Percentiles rank a stretch among this genome's conserved stretches.
Conservation (phyloP, 1,140 invertebrate species). For the Notospermus geniculatus region DNA sequence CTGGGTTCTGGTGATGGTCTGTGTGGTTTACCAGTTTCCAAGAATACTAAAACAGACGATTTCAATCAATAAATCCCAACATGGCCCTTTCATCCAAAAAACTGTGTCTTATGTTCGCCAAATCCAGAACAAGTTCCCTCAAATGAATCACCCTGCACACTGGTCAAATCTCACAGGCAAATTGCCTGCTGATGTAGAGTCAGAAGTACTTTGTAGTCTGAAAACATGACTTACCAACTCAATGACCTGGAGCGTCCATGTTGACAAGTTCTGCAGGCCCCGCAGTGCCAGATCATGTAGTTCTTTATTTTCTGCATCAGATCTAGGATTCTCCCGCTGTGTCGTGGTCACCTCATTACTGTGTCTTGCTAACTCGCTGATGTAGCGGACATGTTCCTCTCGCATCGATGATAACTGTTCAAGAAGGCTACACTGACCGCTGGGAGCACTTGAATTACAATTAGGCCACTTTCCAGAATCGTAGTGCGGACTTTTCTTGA, state of each 20-base stretch:
- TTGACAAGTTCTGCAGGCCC: slow-evolving; percentile 89
- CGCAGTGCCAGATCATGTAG: slow-evolving; percentile 86
- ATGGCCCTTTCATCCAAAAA: too few species aligned
- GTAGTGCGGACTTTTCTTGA: slow-evolving; percentile 92
- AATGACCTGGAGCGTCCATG: slow-evolving; percentile 96
- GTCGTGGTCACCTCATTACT: slow-evolving; percentile 73
- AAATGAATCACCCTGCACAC: too few species aligned
- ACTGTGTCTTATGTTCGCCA: too few species aligned
- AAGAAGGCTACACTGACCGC: slow-evolving; percentile 94
- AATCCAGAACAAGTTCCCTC: too few species aligned
- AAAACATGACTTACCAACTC: slow-evolving; percentile 66
- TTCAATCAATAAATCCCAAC: too few species aligned
- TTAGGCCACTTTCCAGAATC: slow-evolving; percentile 90
- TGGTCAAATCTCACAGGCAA: too few species aligned
- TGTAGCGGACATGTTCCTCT: slow-evolving; percentile 96
- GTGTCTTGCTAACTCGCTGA: slow-evolving; percentile 92
- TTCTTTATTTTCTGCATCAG: slow-evolving; percentile 89
- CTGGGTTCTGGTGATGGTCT: slow-evolving; percentile 92
- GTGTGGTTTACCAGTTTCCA: slow-evolving; percentile 98
- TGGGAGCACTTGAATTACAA: slow-evolving; percentile 58
- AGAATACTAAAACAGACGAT: slow-evolving; percentile 65
- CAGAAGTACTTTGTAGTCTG: slow-evolving; percentile 4
- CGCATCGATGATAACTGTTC: slow-evolving; percentile 91
- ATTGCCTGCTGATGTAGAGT: too few species aligned
- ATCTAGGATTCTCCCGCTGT: slow-evolving; percentile 69